Evolutionary conservation across 2,113 vertebrate genomes (phyloP), one percentile per base, ranked within the genome.

Genomic region (Conger conger): DNA sequence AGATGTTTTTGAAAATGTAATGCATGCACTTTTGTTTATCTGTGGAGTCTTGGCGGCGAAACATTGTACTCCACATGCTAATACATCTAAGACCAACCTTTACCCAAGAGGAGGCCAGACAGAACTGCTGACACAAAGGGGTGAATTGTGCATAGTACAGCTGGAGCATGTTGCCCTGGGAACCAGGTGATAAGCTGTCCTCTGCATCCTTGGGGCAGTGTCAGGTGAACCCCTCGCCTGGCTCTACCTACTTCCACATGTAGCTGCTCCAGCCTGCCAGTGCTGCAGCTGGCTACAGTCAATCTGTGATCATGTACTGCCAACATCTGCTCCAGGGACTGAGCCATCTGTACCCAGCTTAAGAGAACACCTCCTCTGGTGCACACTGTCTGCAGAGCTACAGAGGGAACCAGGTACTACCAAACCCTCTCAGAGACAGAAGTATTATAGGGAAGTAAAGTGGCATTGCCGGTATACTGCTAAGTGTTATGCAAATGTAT

Each of bases 311-410:
- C 87, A 85, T 91, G 90, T 90, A 89, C 91, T 91, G 91, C 89
- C 92, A 94, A 94, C 94, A 95, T 94, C 94, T 95, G 94, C 92
- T 94, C 91, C 90, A 90, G 91, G 93, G 89, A 94, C 90, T 36
- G 86, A 33, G 91, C 92, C 93, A 95, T 94, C 93, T 95, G 94
- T 86, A 89, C 80, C 2, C 63, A 77, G 87, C 86, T 90, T 88
- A 82, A 90, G 92, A 87, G 89, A 88, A 86, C 86, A 79, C 88
- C 88, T 85, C 90, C 84, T 83, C 87, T 37, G 18, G 91, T 91
- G 91, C 90, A 83, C 88, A 91, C 85, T 93, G 93, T 91, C 93
- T 93, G 92, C 89, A 89, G 87, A 87, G 87, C 80, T 87, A 82
- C 90, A 87, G 89, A 91, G 88, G 63, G 11, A 81, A 35, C 35